phyloP scores from a whole-genome alignment of 1,140 invertebrate species.

The Dendroctonus ponderosae region DNA sequence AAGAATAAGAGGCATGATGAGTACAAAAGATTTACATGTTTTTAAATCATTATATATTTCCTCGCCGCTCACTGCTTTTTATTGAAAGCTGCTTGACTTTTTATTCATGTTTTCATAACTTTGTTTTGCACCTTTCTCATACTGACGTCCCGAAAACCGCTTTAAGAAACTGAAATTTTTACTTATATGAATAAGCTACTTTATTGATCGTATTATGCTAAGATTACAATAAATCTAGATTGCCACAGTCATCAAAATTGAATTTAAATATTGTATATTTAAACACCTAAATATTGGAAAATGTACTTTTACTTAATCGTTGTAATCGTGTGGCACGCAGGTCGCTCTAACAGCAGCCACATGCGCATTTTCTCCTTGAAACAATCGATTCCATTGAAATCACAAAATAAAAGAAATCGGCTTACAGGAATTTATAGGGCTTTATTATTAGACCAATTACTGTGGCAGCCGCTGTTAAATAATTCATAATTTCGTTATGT shows the following conservation, averaged over 20 bases:
- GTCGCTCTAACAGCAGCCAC: background rate
- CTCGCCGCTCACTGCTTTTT: no score
- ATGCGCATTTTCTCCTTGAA: constrained; percentile 14
- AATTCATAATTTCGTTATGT: constrained; percentile 24
- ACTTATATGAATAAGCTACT: no score
- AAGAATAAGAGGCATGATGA: no score
- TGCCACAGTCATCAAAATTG: constrained; percentile 9
- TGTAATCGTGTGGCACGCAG: background rate
- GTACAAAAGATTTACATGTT: no score
- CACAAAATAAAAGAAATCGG: constrained; percentile 4
- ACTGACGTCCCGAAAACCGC: no score
- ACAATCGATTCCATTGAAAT: constrained; percentile 16
- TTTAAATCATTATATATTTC: no score
- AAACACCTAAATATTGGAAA: no score
- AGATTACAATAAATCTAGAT: background rate
- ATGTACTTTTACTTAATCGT: constrained; percentile 16
- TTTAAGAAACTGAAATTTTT: no score
- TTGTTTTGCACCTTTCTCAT: no score
- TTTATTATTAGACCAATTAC: constrained; percentile 21
- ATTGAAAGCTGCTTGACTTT: no score
- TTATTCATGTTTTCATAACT: no score
- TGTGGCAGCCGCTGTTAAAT: constrained; percentile 7
- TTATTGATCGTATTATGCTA: no score
- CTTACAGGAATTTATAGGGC: constrained; percentile 16
- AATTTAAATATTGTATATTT: constrained; percentile 26